Evolutionary conservation across 2,888 invertebrate species (phyloP), one percentile per base, ranked within the genome.

Genomic region (Drosophila falleni): DNA sequence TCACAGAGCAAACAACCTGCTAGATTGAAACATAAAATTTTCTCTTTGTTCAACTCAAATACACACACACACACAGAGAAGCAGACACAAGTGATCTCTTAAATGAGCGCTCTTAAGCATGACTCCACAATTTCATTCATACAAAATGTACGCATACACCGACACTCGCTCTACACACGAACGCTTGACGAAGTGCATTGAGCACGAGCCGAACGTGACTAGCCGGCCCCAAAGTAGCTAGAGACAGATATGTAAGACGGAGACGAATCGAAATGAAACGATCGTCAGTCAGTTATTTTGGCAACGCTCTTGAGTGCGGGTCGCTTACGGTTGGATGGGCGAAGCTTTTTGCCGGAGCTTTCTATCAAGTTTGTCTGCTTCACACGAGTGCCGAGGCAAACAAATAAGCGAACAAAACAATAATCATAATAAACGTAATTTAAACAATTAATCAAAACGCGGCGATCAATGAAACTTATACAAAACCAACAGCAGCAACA

Each of bases 401-500:
- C 29, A 51, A 69, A 61, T 56, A 66, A 78, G 73, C 74, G 47
- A 76, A 80, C 56, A 77, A 78, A 77, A 78, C 66, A 89, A 78
- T 69, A 89, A 78, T 23, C 23, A 23, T 77, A 83, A 81, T 72
- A 78, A 89, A 77, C 74, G 80, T 78, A 79, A 87, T 87, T 87
- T 74, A 84, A 81, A 89, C 86, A 86, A 89, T 86, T 86, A 84
- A 86, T 89, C 82, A 89, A 86, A 81, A 80, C 85, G 86, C 86
- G 86, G 69, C 89, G 85, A 84, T 86, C 78, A 87, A 89, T 81
- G 85, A 87, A 83, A 81, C 83, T 76, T 79, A 76, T 67, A 63
- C 61, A 69, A 65, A 67, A 64, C 26, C 59, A 75, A 44, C 73
- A 61, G 42, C 72, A 71, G 70, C 76, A 81, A 79, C 79, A 79